Evolutionary conservation across 2,888 invertebrate genomes (phyloP).

Genomic region (Drosophila trichaetosa): DNA sequence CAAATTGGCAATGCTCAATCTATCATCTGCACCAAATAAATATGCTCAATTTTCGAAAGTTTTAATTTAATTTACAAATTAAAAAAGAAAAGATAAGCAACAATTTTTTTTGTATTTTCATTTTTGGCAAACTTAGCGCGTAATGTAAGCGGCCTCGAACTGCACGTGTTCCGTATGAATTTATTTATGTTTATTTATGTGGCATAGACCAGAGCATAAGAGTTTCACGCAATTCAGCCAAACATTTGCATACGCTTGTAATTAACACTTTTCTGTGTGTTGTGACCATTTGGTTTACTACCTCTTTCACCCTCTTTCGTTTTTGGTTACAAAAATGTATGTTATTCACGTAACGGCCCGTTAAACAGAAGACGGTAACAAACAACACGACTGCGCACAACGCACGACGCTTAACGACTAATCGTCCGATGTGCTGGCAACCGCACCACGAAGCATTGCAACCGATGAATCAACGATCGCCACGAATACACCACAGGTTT

Average conservation of each 20-base stretch:
- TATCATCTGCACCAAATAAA: not conserved
- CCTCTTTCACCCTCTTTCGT: slow-evolving; percentile 28
- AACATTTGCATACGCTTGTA: slow-evolving; percentile 57
- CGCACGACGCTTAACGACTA: slow-evolving; percentile 64
- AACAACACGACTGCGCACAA: slow-evolving; percentile 50
- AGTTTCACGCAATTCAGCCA: slow-evolving; percentile 27
- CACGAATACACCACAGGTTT: slow-evolving; percentile 57
- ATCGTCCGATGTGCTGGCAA: slow-evolving; percentile 29
- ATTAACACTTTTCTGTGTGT: slow-evolving; percentile 61
- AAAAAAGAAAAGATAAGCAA: slow-evolving; percentile 4
- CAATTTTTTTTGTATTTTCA: not conserved
- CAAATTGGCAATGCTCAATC: not conserved
- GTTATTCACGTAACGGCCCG: slow-evolving; percentile 20
- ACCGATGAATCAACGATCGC: slow-evolving; percentile 54
- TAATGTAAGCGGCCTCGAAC: slow-evolving; percentile 40
- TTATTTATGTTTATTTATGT: slow-evolving; percentile 17
- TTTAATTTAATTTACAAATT: slow-evolving; percentile 34
- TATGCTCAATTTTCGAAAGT: slow-evolving; percentile 2
- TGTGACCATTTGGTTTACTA: slow-evolving; percentile 12
- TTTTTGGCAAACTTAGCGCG: slow-evolving; percentile 50
- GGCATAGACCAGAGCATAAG: not conserved
- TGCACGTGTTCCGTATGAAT: slow-evolving; percentile 59
- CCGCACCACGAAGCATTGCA: slow-evolving; percentile 4
- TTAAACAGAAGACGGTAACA: slow-evolving; percentile 1
- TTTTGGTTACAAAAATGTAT: slow-evolving; percentile 24